These are phyloP conservation scores for Crotalus viridis DNA, from an alignment of 2,113 vertebrate species.

Conservation along the genomic window DNA sequence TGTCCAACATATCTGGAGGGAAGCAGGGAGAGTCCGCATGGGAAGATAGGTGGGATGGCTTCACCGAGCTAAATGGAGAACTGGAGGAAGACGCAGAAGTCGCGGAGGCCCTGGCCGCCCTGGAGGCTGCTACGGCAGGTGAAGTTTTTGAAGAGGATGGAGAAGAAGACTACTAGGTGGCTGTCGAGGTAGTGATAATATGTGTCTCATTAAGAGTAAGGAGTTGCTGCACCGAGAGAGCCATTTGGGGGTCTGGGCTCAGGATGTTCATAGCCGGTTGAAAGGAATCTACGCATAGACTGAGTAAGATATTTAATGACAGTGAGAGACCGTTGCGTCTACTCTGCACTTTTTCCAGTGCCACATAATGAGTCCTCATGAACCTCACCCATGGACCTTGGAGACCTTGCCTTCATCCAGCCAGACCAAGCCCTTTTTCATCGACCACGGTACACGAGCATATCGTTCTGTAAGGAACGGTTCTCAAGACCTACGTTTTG, in stretches of 20 bases:
- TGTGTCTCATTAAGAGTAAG: slow-evolving; percentile 17
- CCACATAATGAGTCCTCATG: neutral
- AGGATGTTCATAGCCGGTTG: neutral
- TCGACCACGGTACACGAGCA: too few species aligned
- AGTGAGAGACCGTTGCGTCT: too few species aligned
- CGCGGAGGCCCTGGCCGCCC: slow-evolving; percentile 88
- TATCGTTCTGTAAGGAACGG: neutral
- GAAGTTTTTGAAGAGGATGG: slow-evolving; percentile 73
- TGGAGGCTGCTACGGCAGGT: slow-evolving; percentile 90
- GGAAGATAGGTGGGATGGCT: neutral
- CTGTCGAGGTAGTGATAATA: neutral
- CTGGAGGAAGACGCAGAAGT: slow-evolving; percentile 82
- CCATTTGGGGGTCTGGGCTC: neutral
- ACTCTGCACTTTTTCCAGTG: neutral
- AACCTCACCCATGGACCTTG: neutral
- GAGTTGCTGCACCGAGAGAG: neutral
- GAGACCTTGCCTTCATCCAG: neutral
- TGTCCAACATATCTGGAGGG: neutral
- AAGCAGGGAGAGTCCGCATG: neutral
- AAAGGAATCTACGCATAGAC: neutral
- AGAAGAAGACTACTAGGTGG: slow-evolving; percentile 61
- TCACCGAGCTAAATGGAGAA: slow-evolving; percentile 1
- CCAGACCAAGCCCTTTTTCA: neutral
- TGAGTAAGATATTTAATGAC: neutral
- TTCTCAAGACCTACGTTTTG: neutral